These are phyloP conservation scores for Eriocheir sinensis DNA, from an alignment of 1,140 invertebrate species.

Conservation along the genomic window DNA sequence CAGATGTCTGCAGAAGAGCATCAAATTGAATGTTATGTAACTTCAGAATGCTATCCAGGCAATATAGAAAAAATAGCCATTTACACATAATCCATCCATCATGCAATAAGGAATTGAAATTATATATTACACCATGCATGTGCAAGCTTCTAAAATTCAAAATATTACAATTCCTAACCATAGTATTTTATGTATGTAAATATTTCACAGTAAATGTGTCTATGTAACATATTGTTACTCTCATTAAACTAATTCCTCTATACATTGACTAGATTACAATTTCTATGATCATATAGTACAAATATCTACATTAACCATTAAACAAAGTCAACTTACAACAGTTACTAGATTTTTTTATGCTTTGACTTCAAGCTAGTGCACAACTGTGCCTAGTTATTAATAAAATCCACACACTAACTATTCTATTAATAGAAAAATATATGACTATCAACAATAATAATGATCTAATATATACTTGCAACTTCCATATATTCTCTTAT, in stretches of 20 bases:
- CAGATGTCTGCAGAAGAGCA: not conserved
- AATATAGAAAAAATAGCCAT: slow-evolving; percentile 17
- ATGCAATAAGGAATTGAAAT: slow-evolving; percentile 63
- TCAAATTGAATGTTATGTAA: not conserved
- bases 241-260: slow-evolving; percentile 12
- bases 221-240: slow-evolving; percentile 58
- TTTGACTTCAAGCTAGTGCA: not conserved
- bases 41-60: slow-evolving; percentile 32
- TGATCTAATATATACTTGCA: not conserved
- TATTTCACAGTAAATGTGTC: slow-evolving; percentile 43
- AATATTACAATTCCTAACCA: slow-evolving; percentile 38
- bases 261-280: slow-evolving; percentile 47
- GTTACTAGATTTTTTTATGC: not conserved
- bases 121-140: slow-evolving; percentile 53
- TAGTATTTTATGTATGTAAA: slow-evolving; percentile 37
- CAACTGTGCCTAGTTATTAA: not conserved
- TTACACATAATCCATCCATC: slow-evolving; percentile 39
- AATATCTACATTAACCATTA: slow-evolving; percentile 32
- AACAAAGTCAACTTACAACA: slow-evolving; percentile 33
- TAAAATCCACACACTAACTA: slow-evolving; percentile 25
- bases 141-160: slow-evolving; percentile 47
- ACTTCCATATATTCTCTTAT: not conserved
- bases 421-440: slow-evolving; percentile 27
- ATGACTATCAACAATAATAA: not conserved
- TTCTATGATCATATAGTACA: slow-evolving; percentile 47